Evolutionary conservation across 2,888 invertebrate genomes (phyloP).

Genomic region (Drosophila paranaensis): DNA sequence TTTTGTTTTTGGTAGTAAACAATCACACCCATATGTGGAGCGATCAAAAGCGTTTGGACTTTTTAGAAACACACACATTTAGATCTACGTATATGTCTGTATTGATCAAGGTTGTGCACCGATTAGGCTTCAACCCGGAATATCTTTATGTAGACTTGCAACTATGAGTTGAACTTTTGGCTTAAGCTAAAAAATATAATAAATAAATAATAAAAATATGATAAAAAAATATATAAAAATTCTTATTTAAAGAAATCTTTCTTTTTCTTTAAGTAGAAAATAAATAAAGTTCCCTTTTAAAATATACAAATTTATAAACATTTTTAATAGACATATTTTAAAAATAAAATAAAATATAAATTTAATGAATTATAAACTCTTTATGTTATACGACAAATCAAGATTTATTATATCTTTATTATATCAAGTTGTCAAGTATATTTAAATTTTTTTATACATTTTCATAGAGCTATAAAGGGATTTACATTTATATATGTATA

Average conservation of each 20-base stretch:
- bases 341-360: background rate
- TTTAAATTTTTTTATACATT: slow-evolving; percentile 29
- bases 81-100: slow-evolving; percentile 11
- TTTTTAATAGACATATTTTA: background rate
- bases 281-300: no score
- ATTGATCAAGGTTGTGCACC: slow-evolving; percentile 10
- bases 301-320: no score
- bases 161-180: background rate
- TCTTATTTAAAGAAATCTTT: no score
- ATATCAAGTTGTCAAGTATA: slow-evolving; percentile 25
- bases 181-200: background rate
- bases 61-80: slow-evolving; percentile 21
- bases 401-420: slow-evolving; percentile 37
- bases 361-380: background rate
- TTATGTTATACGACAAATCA: background rate
- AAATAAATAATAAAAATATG: no score
- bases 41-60: slow-evolving; percentile 39
- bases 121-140: slow-evolving; percentile 15
- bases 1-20: slow-evolving; percentile 39
- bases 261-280: no score
- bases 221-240: no score
- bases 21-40: slow-evolving; percentile 49
- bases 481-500: slow-evolving; percentile 8
- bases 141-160: background rate
- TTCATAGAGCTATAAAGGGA: slow-evolving; percentile 9